Conservation (phyloP, 2,888 invertebrate genomes). For the Cactoblastis cactorum region DNA sequence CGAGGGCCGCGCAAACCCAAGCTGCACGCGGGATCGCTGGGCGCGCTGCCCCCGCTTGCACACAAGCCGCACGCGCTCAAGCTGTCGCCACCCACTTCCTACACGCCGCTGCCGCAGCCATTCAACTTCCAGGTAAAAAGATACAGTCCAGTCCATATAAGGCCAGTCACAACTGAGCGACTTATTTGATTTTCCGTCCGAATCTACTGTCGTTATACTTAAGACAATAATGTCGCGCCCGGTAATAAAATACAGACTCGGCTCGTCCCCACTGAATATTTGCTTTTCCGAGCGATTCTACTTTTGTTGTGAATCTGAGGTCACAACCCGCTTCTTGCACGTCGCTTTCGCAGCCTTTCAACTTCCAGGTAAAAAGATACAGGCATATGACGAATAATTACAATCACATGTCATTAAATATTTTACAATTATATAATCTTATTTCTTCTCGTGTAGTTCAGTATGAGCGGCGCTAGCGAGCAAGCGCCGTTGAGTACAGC, state of each 20-base stretch:
- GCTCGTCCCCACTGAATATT: no score
- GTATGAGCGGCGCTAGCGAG: slow-evolving; percentile 62
- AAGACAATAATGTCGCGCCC: no score
- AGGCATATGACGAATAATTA: no score
- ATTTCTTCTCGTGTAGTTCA: slow-evolving; percentile 43
- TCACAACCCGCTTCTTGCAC: slow-evolving; percentile 70
- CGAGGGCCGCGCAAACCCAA: slow-evolving; percentile 97
- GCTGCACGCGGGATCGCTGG: slow-evolving; percentile 77
- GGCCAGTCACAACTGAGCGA: no score
- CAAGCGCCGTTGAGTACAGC: slow-evolving; percentile 70
- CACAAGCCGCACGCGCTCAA: slow-evolving; percentile 68
- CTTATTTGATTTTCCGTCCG: no score
- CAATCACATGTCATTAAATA: no score
- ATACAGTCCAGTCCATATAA: not conserved
- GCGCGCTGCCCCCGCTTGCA: slow-evolving; percentile 49
- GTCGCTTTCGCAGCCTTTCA: slow-evolving; percentile 58
- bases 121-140: slow-evolving; percentile 65
- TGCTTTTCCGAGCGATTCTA: no score
- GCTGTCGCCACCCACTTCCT: slow-evolving; percentile 68
- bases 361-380: slow-evolving; percentile 54
- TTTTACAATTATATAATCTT: no score
- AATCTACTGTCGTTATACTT: no score
- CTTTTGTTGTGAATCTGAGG: no score
- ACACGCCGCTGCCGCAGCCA: slow-evolving; percentile 55
- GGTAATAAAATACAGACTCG: no score